These are phyloP conservation scores for Anarhynchus alexandrinus DNA, from an alignment of 2,113 vertebrate species.

Conservation along the genomic window DNA sequence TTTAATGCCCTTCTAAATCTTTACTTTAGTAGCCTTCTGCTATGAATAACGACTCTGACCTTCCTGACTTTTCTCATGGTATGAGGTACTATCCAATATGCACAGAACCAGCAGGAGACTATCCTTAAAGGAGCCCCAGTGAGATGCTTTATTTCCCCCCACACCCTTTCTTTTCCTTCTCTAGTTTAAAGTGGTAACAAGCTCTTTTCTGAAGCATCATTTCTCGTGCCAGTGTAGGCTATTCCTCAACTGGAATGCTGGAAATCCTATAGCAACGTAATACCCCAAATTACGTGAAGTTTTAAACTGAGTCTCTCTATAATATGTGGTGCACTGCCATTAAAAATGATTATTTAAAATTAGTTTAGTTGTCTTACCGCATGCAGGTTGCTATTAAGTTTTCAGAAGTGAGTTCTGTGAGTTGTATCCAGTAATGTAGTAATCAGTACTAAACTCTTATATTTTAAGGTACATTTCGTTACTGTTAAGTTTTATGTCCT, in stretches of 20 bases:
- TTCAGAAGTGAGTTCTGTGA: not conserved
- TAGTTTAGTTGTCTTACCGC: not conserved
- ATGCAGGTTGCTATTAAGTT: not conserved
- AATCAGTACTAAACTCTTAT: not conserved
- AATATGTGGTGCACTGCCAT: not conserved
- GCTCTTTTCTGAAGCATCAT: not conserved
- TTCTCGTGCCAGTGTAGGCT: rapidly evolving
- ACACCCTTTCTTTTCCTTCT: not conserved
- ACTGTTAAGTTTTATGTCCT: not conserved
- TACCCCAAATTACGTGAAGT: not conserved
- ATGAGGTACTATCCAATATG: not conserved
- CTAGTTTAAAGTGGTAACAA: not conserved
- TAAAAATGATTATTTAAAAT: not conserved
- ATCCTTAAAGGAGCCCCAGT: not conserved
- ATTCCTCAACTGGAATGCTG: not conserved
- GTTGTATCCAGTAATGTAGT: not conserved
- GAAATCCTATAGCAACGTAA: not conserved
- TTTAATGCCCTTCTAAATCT: constrained; percentile 23
- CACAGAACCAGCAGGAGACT: not conserved
- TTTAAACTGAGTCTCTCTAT: not conserved
- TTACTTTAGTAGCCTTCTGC: not conserved
- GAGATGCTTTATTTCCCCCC: not conserved
- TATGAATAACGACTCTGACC: constrained; percentile 10
- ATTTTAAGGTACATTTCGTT: not conserved
- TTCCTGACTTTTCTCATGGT: not conserved